Percentiles rank a stretch among this genome's conserved stretches.
These are phyloP conservation scores for Dryobota labecula DNA, from an alignment of 2,888 invertebrate genomes.

Conservation along the genomic window DNA sequence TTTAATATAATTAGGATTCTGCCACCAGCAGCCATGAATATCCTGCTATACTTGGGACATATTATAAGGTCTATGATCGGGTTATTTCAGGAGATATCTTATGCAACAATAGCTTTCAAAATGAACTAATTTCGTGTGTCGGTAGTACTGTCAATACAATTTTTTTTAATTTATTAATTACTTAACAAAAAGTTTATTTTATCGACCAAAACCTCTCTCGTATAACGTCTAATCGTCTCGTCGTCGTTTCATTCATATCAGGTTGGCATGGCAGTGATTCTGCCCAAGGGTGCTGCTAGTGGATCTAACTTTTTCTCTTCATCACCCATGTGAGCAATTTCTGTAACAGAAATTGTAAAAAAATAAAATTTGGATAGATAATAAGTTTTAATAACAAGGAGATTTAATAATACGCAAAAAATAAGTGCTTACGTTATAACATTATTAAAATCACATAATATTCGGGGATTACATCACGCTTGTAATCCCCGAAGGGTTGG, in stretches of 20 bases:
- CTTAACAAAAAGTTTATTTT: constrained; percentile 43
- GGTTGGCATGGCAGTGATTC: constrained; percentile 20
- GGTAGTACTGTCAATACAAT: constrained; percentile 9
- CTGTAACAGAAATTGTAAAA: constrained; percentile 63
- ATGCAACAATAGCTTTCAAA: neutral
- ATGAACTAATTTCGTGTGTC: neutral
- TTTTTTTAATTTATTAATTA: constrained; percentile 25
- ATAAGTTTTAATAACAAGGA: neutral
- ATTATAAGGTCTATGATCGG: neutral
- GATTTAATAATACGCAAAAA: neutral
- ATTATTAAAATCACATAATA: neutral
- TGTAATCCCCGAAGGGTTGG: neutral
- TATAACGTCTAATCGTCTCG: too few relatives aligned
- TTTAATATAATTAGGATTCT: neutral
- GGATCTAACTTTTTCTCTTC: constrained; percentile 53
- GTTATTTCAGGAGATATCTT: neutral
- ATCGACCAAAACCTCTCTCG: constrained; percentile 68
- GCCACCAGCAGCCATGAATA: neutral
- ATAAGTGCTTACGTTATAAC: neutral
- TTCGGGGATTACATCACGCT: neutral
- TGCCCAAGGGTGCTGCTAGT: neutral
- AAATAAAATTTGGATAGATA: neutral
- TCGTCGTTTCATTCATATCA: constrained; percentile 63
- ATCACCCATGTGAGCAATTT: constrained; percentile 60
- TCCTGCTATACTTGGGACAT: neutral